Conservation (phyloP, 2,797 vertebrate species). For the Pantherophis vulpinus region DNA sequence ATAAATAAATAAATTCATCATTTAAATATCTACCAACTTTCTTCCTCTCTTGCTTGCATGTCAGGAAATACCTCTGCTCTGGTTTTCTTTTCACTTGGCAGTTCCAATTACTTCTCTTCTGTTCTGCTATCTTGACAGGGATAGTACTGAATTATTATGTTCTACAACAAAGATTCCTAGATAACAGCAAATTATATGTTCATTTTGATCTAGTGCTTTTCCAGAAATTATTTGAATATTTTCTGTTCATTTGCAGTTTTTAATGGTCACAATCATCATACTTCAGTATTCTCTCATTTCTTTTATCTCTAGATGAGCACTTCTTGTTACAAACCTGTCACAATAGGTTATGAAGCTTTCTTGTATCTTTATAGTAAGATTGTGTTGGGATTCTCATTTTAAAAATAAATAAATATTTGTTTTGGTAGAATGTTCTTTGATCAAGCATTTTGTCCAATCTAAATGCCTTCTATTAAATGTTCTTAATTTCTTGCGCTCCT, state of each 20-base stretch:
- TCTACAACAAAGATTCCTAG: slow-evolving; percentile 55
- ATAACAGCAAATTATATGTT: slow-evolving; percentile 48
- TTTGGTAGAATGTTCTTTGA: slow-evolving; percentile 33
- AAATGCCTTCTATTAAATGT: slow-evolving; percentile 7
- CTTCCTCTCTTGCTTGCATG: slow-evolving; percentile 52
- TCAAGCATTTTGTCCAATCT: neutral
- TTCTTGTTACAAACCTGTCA: slow-evolving; percentile 54
- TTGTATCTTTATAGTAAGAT: slow-evolving; percentile 6
- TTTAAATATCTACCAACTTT: slow-evolving; percentile 60
- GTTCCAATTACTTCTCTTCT: slow-evolving; percentile 66
- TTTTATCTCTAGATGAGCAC: slow-evolving; percentile 43
- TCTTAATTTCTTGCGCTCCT: slow-evolving; percentile 4
- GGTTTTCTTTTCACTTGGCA: slow-evolving; percentile 64
- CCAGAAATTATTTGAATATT: slow-evolving; percentile 44
- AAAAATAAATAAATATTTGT: slow-evolving; percentile 19
- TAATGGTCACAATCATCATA: slow-evolving; percentile 43
- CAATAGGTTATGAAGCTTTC: slow-evolving; percentile 38
- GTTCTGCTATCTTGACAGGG: slow-evolving; percentile 61
- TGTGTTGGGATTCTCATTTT: slow-evolving; percentile 21
- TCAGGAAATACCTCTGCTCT: slow-evolving; percentile 60
- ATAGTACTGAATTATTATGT: slow-evolving; percentile 51
- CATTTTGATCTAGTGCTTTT: slow-evolving; percentile 44
- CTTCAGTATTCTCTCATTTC: slow-evolving; percentile 45
- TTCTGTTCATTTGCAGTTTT: slow-evolving; percentile 54
- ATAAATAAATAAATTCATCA: slow-evolving; percentile 56